Evolutionary conservation across 2,888 invertebrate genomes (phyloP).

Genomic region (Melangyna quadrimaculata): DNA sequence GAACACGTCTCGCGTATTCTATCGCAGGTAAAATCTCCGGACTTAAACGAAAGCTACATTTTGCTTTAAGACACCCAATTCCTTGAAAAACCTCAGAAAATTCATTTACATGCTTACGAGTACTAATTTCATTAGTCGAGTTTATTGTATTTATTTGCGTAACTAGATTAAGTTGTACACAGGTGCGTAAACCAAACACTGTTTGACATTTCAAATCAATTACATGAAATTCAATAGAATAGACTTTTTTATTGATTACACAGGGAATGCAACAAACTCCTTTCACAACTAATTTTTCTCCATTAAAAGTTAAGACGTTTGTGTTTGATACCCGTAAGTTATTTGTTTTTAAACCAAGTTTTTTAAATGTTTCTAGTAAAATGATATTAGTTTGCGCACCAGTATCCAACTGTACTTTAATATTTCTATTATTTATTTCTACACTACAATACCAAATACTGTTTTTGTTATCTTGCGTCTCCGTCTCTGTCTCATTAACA

Average conservation of each 20-base stretch:
- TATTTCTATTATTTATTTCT: slow-evolving; percentile 20
- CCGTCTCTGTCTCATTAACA: slow-evolving; percentile 3
- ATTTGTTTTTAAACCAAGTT: slow-evolving; percentile 21
- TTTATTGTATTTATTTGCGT: slow-evolving; percentile 30
- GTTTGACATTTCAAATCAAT: slow-evolving; percentile 33
- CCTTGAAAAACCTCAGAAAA: no score
- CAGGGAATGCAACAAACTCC: slow-evolving; percentile 11
- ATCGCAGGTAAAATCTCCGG: no score
- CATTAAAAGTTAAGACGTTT: slow-evolving; percentile 28
- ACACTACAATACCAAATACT: slow-evolving; percentile 36
- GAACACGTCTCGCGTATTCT: no score
- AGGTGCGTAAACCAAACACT: slow-evolving; percentile 29
- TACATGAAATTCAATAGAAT: slow-evolving; percentile 20
- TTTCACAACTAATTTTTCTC: slow-evolving; percentile 22
- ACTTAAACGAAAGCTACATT: no score
- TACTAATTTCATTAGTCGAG: no score
- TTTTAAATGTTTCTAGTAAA: slow-evolving; percentile 11
- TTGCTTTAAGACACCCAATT: no score
- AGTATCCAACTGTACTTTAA: slow-evolving; percentile 32
- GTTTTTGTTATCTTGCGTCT: slow-evolving; percentile 1
- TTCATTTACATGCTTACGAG: no score
- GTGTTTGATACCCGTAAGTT: neutral
- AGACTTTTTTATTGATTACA: slow-evolving; percentile 1
- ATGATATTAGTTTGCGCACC: slow-evolving; percentile 28
- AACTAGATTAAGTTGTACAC: slow-evolving; percentile 27